A percentile compares a stretch with the other conserved stretches of the same genome.
phyloP scores from a whole-genome alignment of 2,797 vertebrate species.

The Zenarchopterus dispar region DNA sequence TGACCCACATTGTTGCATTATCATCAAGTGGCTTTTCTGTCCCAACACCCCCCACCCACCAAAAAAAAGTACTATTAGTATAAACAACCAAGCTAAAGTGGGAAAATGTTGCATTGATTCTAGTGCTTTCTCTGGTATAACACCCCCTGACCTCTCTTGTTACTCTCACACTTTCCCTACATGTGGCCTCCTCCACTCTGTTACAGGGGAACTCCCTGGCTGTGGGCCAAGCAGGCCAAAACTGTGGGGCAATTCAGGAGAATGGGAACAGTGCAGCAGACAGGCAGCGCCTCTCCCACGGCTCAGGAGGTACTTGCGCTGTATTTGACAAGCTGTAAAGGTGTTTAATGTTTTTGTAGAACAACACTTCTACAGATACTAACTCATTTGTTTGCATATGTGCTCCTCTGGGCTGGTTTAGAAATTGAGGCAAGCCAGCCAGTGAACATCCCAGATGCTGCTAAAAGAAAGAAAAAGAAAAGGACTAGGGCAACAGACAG shows the following conservation, averaged over 20 bases:
- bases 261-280: constrained; percentile 52
- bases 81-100: neutral
- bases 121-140: constrained; percentile 23
- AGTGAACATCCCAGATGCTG: constrained; percentile 85
- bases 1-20: too few species aligned
- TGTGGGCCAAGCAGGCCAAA: constrained; percentile 75
- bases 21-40: too few species aligned
- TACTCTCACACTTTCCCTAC: constrained; percentile 26
- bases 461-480: constrained; percentile 92
- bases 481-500: constrained; percentile 87
- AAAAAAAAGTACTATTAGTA: neutral
- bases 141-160: constrained; percentile 30
- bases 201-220: constrained; percentile 75
- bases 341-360: neutral
- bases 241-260: constrained; percentile 46
- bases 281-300: constrained; percentile 51
- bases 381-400: constrained; percentile 1
- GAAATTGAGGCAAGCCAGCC: constrained; percentile 91
- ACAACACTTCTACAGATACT: constrained; percentile 1
- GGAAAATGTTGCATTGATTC: neutral
- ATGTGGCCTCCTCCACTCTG: constrained; percentile 43
- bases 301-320: constrained; percentile 61
- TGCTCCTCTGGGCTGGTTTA: constrained; percentile 51
- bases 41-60: neutral
- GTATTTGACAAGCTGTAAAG: neutral